phyloP scores from a whole-genome alignment of 2,888 invertebrate genomes.

The Archaeoteleia sp. region DNA sequence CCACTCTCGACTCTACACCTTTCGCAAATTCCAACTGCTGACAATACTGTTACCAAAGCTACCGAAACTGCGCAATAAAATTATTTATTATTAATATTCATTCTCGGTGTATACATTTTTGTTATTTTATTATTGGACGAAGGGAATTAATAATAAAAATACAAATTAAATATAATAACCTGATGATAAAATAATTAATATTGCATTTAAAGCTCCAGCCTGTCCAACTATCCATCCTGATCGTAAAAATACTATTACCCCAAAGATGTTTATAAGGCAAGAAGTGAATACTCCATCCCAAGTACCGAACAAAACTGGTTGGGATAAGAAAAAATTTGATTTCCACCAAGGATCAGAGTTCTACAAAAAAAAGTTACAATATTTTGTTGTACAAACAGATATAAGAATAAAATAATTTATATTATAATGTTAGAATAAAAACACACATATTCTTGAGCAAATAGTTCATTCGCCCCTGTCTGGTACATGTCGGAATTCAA shows the following conservation, averaged over 20 bases:
- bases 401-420: conserved; percentile 1
- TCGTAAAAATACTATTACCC: conserved; percentile 96
- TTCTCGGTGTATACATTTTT: conserved; percentile 1
- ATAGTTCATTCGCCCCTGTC: conserved; percentile 92
- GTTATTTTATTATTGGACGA: background rate
- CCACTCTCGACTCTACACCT: conserved; percentile 96
- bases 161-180: conserved; percentile 79
- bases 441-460: conserved; percentile 92
- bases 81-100: background rate
- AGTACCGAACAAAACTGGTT: conserved; percentile 96
- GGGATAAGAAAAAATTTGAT: conserved; percentile 96
- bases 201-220: conserved; percentile 88
- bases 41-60: conserved; percentile 92
- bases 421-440: conserved; percentile 31
- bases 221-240: conserved; percentile 98
- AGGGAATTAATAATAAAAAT: background rate
- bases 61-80: conserved; percentile 82
- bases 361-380: conserved; percentile 69
- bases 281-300: conserved; percentile 99
- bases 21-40: conserved; percentile 97
- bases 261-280: conserved; percentile 97
- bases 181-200: conserved; percentile 87
- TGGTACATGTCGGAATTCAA: conserved; percentile 88
- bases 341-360: conserved; percentile 95
- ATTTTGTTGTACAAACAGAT: background rate